Base-by-base conservation (phyloP, 92 coral and sea anemone genomes). In the Porites divaricata region DNA sequence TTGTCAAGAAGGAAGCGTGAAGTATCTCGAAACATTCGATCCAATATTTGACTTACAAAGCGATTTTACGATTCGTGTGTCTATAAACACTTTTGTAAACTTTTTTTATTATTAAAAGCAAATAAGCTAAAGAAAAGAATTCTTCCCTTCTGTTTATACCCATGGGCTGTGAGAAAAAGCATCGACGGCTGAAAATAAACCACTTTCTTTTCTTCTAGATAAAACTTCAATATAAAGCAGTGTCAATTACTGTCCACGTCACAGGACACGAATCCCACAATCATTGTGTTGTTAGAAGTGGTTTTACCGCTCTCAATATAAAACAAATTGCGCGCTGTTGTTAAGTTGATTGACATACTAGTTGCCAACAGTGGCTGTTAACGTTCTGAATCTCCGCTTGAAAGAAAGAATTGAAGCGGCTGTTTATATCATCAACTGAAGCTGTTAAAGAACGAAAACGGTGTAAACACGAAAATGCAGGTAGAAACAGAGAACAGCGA, bases 191-290 rank as follows among this genome's bases (percentile, higher is more conserved):
- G 58, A 50, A 48, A 20, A 16, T 48, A 13, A 50, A 49, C 9
- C 75, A 3, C n/a, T 49, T 72, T 9, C 52, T 24, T 61, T 9
- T 50, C 23, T 14, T 41, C 19, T 24, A 12, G 51, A 1, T 17
- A 28, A 56, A 56, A 70, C 74, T 54, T 67, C 68, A 80, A 69
- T 80, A 80, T 80, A 23, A 2, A 69, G 6, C 58, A 26, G 85
- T 69, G 48, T 80, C 85, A 59, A 56, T 56, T 56, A 20, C 76
- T 6, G 21, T 24, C 14, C 62, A 82, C 86, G 86, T 82, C 86
- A 82, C 79, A 70, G 78, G 86, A 70, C 86, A 71, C 51, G 59
- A 15, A 72, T 23, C 71, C 86, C 78, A 41, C 86, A 82, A 58
- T 62, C 72, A 71, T 61, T 70, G 73, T 72, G 78, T 82, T 82